Evolutionary conservation across 2,888 invertebrate genomes (phyloP), one percentile per base, ranked within the genome.

Genomic region (Lomographa bimaculata): DNA sequence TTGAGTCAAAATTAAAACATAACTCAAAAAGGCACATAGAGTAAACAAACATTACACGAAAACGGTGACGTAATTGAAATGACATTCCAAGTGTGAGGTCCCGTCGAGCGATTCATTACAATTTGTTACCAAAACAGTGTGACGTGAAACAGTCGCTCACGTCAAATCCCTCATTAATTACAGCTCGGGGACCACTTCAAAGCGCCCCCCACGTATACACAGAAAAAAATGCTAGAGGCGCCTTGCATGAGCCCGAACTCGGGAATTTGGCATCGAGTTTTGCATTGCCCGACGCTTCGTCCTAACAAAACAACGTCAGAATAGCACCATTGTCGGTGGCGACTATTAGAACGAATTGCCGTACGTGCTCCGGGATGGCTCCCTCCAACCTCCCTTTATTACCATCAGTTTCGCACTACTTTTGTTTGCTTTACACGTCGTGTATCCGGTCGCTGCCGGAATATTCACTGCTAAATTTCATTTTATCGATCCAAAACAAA

Each of bases 41-140:
- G 29, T 38, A 32, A 25, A 18, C 36, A 42, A 18, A 20, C 12
- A 36, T 35, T 41, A 23, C 26, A 32, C 44, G 37, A 23, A 44
- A 41, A 43, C 44, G 67, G 73, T 79, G 79, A 81, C 79, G 76
- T 75, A 71, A 80, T 73, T 62, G 54, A 64, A 58, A 68, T 71
- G 72, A 69, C 67, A 70, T 79, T 76, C 76, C 47, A 76, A 76
- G 79, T 85, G 86, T 83, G 84, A 71, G 80, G 82, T 84, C 86
- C 76, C 62, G 57, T 56, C 55, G 74, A 63, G 77, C 71, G 64
- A 78, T 80, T 78, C 71, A 77, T 82, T 78, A 82, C 72, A 78
- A 79, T 79, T 77, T 84, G 82, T 82, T 76, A 79, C 80, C 82
- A 78, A 82, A 87, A 85, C 80, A 83, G 69, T 77, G 76, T 72